Percentiles rank a stretch among this genome's conserved stretches.
Evolutionary conservation across 2,113 vertebrate species (phyloP).

Genomic region (Archocentrus centrarchus): DNA sequence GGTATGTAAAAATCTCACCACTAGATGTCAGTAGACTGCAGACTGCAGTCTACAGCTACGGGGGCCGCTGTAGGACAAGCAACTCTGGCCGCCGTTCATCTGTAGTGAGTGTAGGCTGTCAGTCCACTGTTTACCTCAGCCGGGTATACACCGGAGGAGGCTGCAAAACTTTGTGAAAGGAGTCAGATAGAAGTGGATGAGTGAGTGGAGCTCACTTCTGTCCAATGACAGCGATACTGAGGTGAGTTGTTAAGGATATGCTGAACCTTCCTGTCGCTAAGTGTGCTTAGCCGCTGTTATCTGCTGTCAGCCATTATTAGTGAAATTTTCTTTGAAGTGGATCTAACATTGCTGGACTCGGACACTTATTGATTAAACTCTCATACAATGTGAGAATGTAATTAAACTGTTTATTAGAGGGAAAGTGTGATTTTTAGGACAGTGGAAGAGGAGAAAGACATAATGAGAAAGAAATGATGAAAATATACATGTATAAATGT

Average conservation of each 20-base stretch:
- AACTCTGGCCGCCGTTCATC: too few species aligned
- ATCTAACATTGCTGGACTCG: not conserved
- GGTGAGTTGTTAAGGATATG: too few species aligned
- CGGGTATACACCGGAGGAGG: not conserved
- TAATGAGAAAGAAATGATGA: too few species aligned
- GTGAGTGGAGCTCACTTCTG: not conserved
- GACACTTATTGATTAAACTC: fast-evolving
- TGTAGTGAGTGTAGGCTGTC: too few species aligned
- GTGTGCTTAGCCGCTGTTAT: not conserved
- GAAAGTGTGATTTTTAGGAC: too few species aligned
- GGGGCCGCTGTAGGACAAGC: too few species aligned
- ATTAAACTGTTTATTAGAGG: not conserved
- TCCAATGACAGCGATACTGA: not conserved
- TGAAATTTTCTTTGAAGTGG: not conserved
- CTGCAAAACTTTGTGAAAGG: not conserved
- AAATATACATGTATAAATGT: too few species aligned
- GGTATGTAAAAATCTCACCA: too few species aligned
- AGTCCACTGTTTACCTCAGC: too few species aligned
- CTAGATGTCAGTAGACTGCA: too few species aligned
- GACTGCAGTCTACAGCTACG: too few species aligned
- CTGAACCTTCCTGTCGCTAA: not conserved
- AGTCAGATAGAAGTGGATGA: not conserved
- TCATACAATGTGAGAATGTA: not conserved
- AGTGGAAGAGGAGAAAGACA: too few species aligned
- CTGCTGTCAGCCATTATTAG: not conserved